These are phyloP conservation scores for Pygoscelis adeliae DNA, from an alignment of 2,113 vertebrate genomes.

Conservation along the genomic window DNA sequence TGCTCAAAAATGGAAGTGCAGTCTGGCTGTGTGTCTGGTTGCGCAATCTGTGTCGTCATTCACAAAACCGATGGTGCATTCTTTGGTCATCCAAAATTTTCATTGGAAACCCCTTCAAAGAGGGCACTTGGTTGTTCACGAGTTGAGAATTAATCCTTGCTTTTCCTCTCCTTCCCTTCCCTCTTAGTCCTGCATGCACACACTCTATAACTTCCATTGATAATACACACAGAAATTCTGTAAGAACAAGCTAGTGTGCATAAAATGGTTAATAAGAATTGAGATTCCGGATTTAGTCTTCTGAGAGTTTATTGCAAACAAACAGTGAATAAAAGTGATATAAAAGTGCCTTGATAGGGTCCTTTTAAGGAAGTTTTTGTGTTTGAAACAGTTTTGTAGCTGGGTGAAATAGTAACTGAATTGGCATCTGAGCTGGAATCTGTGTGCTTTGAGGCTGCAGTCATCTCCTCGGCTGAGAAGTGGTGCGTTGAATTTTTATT, in stretches of 20 bases:
- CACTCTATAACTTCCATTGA: background rate
- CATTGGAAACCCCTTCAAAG: background rate
- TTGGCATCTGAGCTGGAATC: conserved; percentile 28
- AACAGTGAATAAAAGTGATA: background rate
- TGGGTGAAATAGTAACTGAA: background rate
- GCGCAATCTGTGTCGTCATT: background rate
- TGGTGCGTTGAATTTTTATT: background rate
- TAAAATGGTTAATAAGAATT: background rate
- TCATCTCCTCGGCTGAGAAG: background rate
- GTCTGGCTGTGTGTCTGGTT: background rate
- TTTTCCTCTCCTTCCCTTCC: background rate
- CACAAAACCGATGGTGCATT: background rate
- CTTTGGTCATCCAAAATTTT: background rate
- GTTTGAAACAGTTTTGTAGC: conserved; percentile 6
- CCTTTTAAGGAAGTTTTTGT: conserved; percentile 42
- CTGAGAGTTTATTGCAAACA: background rate
- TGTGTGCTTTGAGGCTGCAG: background rate
- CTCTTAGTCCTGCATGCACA: rapidly evolving
- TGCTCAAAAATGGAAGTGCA: conserved; percentile 58
- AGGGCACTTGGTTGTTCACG: background rate
- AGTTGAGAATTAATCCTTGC: background rate
- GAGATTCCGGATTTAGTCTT: background rate
- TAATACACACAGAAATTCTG: background rate
- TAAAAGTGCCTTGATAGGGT: background rate
- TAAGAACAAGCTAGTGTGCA: background rate